Base-by-base conservation (phyloP, 2,113 vertebrate species). In the Aptenodytes forsteri region DNA sequence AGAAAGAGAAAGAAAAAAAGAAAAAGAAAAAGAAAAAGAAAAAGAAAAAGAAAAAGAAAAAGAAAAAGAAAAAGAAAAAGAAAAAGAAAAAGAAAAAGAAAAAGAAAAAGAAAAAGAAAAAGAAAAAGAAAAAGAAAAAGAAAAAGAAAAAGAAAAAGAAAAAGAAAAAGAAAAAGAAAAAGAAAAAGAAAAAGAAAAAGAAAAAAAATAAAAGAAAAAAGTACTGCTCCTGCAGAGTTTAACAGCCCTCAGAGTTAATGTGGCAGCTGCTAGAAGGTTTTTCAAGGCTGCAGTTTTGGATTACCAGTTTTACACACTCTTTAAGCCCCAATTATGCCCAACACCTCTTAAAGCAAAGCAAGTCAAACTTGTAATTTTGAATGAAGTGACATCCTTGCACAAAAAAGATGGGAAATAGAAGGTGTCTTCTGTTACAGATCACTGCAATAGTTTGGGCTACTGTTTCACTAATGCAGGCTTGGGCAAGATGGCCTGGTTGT, bases 161-260 rank as follows among this genome's bases (percentile, higher is more conserved):
- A 32, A 20, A 36, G 13, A 10, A 40, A 40, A n/a, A 22, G 6
- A 49, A 30, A 30, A 25, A 18, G 1, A 9, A 2, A 36, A 7
- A 8, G 30, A 11, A 32, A 20, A 36, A 7, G 0, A 36, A 36
- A 36, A 36, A 11, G 13, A 10, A 40, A 40, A 7, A 6, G 9
- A n/a, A 22, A 4, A 49, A 30, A 30, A 25, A 18, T 2, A 9
- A 2, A 2, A 7, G 9, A 34, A 11, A 32, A 20, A 36, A 7
- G 0, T 10, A 13, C 4, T 46, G 5, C 3, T 52, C 19, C 42
- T 72, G 25, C 34, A 32, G 46, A 50, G 10, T 65, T 54, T 62
- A 38, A 44, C 23, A 82, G 11, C 40, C 19, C 27, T 15, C n/a
- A 73, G 70, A 29, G n/a, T 62, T 58, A 46, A 26, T 5, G 21